Evolutionary conservation across 2,797 vertebrate genomes (phyloP).

Genomic region (Falco peregrinus): DNA sequence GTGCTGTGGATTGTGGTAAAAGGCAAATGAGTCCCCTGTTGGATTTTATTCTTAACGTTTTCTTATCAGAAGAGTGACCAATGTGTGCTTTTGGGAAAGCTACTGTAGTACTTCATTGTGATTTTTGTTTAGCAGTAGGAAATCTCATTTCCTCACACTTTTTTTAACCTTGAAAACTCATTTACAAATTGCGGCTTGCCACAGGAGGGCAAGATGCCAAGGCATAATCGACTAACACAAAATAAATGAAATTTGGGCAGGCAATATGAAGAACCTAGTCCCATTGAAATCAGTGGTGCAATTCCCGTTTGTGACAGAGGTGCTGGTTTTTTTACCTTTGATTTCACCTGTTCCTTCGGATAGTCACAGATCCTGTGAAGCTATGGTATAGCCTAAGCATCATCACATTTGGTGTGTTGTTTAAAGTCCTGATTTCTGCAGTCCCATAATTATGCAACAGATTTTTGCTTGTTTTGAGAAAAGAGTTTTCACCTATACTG

Average conservation of each 20-base stretch:
- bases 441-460: background rate
- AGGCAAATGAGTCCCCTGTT: background rate
- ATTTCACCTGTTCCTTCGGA: background rate
- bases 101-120: background rate
- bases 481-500: background rate
- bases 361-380: background rate
- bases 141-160: background rate
- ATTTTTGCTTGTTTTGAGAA: background rate
- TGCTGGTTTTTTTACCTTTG: background rate
- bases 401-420: background rate
- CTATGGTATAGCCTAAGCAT: background rate
- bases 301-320: background rate
- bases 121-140: background rate
- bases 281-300: background rate
- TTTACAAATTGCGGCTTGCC: background rate
- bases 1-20: background rate
- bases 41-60: background rate
- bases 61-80: background rate
- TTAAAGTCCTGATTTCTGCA: background rate
- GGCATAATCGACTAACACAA: background rate
- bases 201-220: conserved; percentile 22
- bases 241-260: background rate
- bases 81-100: background rate
- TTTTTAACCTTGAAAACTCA: conserved; percentile 25
- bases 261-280: background rate